Conservation (phyloP, 2,888 invertebrate species). For the Aspidiotus destructor region DNA sequence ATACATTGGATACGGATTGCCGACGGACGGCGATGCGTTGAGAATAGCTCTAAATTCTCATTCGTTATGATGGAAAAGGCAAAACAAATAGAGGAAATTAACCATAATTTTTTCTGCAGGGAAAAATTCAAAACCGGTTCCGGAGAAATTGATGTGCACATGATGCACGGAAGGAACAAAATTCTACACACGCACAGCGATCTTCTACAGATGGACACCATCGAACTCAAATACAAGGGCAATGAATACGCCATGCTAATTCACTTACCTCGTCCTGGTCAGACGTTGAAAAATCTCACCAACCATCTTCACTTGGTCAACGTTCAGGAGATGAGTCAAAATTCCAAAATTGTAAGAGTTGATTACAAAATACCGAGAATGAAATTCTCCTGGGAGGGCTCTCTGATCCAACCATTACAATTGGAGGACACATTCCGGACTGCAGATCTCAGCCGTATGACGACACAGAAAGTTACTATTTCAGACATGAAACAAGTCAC, state of each 20-base stretch:
- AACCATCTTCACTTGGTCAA: not conserved
- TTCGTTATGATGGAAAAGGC: too few species aligned
- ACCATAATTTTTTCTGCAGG: not conserved
- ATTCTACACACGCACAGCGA: not conserved
- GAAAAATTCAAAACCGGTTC: constrained; percentile 16
- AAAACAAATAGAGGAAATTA: too few species aligned
- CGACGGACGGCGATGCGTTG: too few species aligned
- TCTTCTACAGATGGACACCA: not conserved
- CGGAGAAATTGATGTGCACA: not conserved
- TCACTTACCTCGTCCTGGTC: not conserved
- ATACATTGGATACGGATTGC: too few species aligned
- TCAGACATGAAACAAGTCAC: constrained; percentile 46
- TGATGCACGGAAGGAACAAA: not conserved
- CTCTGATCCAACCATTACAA: not conserved
- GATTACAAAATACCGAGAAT: not conserved
- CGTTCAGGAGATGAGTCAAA: not conserved
- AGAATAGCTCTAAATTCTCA: too few species aligned
- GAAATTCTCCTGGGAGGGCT: not conserved
- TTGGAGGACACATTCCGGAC: not conserved
- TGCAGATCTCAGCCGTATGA: not conserved
- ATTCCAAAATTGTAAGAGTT: not conserved
- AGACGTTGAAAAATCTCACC: not conserved
- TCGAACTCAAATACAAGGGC: not conserved
- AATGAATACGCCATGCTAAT: constrained; percentile 2
- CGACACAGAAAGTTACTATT: not conserved